Evolutionary conservation across 2,113 vertebrate species (phyloP).

Genomic region (human (Homo sapiens)): DNA sequence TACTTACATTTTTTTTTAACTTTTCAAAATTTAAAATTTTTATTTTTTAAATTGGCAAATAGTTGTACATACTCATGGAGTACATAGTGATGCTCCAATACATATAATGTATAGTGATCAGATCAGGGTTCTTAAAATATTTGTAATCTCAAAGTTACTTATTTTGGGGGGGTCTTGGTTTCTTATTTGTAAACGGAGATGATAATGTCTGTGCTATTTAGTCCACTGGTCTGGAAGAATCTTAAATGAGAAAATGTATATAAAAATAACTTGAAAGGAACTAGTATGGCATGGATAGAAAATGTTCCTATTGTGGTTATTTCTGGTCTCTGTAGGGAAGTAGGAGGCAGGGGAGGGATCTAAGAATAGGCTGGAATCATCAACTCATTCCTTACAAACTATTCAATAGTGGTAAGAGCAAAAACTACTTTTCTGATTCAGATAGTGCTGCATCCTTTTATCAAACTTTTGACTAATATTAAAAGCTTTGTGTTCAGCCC

Average conservation of each 20-base stretch:
- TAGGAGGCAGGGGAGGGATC: not conserved
- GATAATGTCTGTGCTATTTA: conserved; percentile 20
- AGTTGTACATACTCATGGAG: not conserved
- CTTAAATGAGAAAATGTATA: conserved; percentile 22
- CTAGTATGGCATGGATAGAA: not conserved
- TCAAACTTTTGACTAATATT: conserved; percentile 35
- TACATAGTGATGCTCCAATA: not conserved
- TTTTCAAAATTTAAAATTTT: not conserved
- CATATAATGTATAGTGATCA: not conserved
- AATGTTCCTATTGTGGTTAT: conserved; percentile 10
- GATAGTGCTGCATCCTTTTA: not conserved
- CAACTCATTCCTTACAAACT: not conserved
- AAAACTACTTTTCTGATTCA: conserved; percentile 4
- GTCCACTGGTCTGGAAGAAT: not conserved
- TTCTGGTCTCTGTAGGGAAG: not conserved
- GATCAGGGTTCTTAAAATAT: not conserved
- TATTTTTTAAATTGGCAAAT: not conserved
- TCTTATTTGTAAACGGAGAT: conserved; percentile 7
- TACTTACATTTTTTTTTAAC: conserved; percentile 7
- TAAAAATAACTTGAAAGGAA: conserved; percentile 21
- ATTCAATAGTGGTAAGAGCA: not conserved
- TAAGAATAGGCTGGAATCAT: conserved; percentile 24
- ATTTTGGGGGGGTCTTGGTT: not conserved
- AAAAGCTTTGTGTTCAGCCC: conserved; percentile 8
- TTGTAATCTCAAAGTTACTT: not conserved